These are phyloP conservation scores for Hymenopus coronatus DNA, from an alignment of 2,888 invertebrate genomes.

Conservation along the genomic window DNA sequence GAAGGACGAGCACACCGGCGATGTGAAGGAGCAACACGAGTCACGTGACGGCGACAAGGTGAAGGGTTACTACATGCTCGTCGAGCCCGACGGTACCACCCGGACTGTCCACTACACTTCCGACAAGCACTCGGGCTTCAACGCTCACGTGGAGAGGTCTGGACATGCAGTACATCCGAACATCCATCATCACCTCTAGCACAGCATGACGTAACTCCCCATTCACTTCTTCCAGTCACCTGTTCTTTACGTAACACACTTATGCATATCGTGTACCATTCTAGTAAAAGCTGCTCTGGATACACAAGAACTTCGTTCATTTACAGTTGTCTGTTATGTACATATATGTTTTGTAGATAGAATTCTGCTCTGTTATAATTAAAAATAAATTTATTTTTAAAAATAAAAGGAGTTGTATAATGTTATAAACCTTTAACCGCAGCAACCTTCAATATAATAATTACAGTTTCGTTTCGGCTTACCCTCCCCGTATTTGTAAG, in stretches of 20 bases:
- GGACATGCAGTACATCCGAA: neutral
- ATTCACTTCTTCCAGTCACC: neutral
- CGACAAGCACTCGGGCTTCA: neutral
- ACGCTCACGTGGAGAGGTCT: neutral
- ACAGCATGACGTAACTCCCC: neutral
- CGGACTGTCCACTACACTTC: neutral
- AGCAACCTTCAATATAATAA: too few species aligned
- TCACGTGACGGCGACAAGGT: neutral
- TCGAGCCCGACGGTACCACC: neutral
- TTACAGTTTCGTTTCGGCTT: too few species aligned
- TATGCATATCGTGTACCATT: neutral
- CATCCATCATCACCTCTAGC: neutral
- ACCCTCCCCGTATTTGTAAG: too few species aligned
- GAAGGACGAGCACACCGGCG: neutral
- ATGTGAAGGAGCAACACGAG: neutral
- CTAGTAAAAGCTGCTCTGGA: neutral
- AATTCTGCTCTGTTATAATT: neutral
- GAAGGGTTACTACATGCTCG: neutral
- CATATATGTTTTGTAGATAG: neutral
- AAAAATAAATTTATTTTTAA: neutral
- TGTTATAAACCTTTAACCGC: neutral
- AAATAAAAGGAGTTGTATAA: neutral
- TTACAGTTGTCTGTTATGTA: neutral
- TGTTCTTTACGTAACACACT: neutral
- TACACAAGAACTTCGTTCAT: neutral